Base-by-base conservation (phyloP, 2,797 vertebrate genomes). In the Rallus crepitans region DNA sequence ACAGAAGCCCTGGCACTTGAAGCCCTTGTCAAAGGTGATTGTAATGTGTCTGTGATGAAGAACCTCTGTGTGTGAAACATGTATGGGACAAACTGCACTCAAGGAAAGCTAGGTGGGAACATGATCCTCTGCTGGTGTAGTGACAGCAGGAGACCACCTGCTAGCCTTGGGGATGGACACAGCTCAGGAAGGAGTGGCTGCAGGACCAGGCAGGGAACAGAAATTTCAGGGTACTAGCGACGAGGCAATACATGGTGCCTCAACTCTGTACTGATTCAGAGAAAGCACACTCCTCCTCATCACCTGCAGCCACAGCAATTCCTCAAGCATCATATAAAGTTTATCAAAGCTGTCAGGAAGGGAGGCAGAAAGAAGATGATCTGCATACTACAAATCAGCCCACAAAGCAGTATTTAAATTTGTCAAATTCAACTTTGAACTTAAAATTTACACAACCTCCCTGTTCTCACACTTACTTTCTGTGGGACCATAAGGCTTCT, bases 241-340 rank as follows among this genome's bases (percentile, higher is more conserved):
- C 0, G 1, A 64, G 21, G 33, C 27, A 89, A 50, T 28, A 14
- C 0, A 0, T 6, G 4, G 18, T 76, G 8, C 27, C 14, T 57
- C 50, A 50, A 11, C 5, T 13, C 20, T 0, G 0, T 31, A 20
- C 10, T 47, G 30, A 30, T 39, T 21, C 3, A 1, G 17, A 45
- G 25, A 75, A 90, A 64, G 30, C 0, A 1, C 71, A 10, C 5
- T 60, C 21, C 11, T 50, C 21, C 2, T 55, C 5, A 40, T 40
- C n/a, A 48, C 4, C 25, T 78, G 55, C 52, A 68, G 15, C 12
- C 17, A 37, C 3, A 76, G 11, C 16, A 69, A n/a, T 33, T 52
- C 33, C 48, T 72, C 39, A 18, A 50, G n/a, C 16, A 65, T 30
- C 4, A 1, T 27, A 17, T 18, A 33, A 86, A 45, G 15, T 2